These are phyloP conservation scores for Drosophila multiciliata DNA, from an alignment of 2,888 invertebrate species.

Conservation along the genomic window DNA sequence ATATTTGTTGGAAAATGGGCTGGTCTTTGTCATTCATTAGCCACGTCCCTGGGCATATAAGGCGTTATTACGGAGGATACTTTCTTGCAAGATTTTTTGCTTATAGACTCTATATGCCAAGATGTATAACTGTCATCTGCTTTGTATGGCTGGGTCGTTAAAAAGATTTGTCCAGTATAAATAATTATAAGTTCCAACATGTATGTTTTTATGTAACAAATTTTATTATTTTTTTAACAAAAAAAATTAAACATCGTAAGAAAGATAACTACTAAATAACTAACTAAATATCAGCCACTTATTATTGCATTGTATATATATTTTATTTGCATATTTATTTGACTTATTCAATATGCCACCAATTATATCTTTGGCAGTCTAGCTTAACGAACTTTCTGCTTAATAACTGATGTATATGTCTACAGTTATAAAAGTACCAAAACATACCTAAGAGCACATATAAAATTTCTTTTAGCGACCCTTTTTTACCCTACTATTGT, in stretches of 20 bases:
- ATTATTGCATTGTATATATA: not conserved
- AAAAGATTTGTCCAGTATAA: not conserved
- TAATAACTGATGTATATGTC: not conserved
- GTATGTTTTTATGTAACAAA: not conserved
- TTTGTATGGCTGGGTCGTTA: not conserved
- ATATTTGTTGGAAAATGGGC: conserved; percentile 16
- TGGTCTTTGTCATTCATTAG: conserved; percentile 41
- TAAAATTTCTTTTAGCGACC: not conserved
- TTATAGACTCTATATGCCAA: not conserved
- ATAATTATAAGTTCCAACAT: not conserved
- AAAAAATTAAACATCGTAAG: too few relatives aligned
- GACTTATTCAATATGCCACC: not conserved
- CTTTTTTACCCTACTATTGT: not conserved
- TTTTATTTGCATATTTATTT: not conserved
- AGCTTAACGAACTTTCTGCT: not conserved
- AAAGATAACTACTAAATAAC: too few relatives aligned
- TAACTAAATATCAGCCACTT: not conserved
- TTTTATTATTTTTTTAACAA: not conserved
- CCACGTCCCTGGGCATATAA: conserved; percentile 4
- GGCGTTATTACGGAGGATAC: conserved; percentile 17
- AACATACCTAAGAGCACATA: not conserved
- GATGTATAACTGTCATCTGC: not conserved
- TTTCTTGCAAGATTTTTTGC: not conserved
- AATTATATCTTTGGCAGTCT: not conserved
- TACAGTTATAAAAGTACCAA: not conserved